Percentiles rank a stretch among this genome's conserved stretches.
Evolutionary conservation across 2,113 vertebrate species (phyloP).

Genomic region (Scytalopus superciliaris): DNA sequence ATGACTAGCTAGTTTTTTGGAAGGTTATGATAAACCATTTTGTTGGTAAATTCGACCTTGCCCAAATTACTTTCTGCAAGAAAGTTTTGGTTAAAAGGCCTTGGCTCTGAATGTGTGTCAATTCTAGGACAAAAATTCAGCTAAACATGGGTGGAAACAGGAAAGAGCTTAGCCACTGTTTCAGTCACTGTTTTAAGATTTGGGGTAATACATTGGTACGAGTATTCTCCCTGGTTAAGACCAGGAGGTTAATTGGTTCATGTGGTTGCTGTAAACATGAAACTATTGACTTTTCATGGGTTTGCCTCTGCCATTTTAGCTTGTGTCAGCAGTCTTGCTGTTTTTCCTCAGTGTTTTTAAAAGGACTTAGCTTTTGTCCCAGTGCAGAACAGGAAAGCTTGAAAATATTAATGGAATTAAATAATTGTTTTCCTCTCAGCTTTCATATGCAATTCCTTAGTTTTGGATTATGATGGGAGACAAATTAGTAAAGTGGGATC

Average conservation of each 20-base stretch:
- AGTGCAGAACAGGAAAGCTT: constrained; percentile 37
- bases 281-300: neutral
- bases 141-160: neutral
- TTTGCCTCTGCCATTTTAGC: neutral
- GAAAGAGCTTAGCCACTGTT: neutral
- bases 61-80: neutral
- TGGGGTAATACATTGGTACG: neutral
- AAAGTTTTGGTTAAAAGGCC: neutral
- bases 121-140: neutral
- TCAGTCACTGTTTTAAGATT: neutral
- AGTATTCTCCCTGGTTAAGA: neutral
- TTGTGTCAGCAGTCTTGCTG: constrained; percentile 18
- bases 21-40: neutral
- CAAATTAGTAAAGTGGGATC: constrained; percentile 17
- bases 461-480: constrained; percentile 6
- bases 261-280: neutral
- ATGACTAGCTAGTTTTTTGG: neutral
- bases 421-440: constrained; percentile 24
- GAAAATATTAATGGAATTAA: constrained; percentile 44
- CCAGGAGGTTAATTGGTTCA: neutral
- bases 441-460: neutral
- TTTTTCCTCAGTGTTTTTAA: constrained; percentile 35
- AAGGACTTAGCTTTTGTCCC: constrained; percentile 26
- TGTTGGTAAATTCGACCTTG: neutral
- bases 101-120: neutral